Evolutionary conservation across 2,888 invertebrate genomes (phyloP), one percentile per base, ranked within the genome.

Genomic region (Xestia c-nigrum): DNA sequence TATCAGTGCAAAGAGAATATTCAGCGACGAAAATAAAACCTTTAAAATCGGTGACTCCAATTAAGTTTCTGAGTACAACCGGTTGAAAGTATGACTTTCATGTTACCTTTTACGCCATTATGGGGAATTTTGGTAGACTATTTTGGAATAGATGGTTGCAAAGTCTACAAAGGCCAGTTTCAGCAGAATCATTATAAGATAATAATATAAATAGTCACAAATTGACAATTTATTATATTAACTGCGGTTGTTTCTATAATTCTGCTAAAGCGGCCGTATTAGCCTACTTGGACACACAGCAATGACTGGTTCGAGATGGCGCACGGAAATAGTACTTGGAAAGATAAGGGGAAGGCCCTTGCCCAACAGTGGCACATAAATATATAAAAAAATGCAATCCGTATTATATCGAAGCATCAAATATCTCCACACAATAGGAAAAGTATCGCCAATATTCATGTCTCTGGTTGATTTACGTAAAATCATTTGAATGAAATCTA

Each of bases 401-500:
- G 16, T 46, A 38, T 69, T 55, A 40, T 1, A 46, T 14, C 21
- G 21, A 46, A 68, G 31, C 21, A 24, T n/a, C n/a, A 24, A 64
- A 66, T 65, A 66, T 65, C 38, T 61, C n/a, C 40, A 50, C 31
- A 24, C 69, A 80, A 80, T 70, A 66, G 40, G 31, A 43, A 74
- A 74, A 75, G 71, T 68, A 59, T 69, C 57, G 61, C 40, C 40
- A 52, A 72, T 40, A 57, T 79, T 79, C n/a, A 76, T 72, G 38
- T 55, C 61, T 72, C 55, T 66, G 57, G 73, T 80, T 73, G 70
- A 86, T 87, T 86, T 71, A 74, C 74, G 74, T 76, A 80, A 86
- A 84, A 76, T 85, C 47, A 85, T 80, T 85, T 80, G 71, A 75
- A 76, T n/a, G 76, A 80, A 87, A 85, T 74, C 76, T 74, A 75